Conservation (phyloP, 2,888 invertebrate genomes). For the Allolobophora icterica region DNA sequence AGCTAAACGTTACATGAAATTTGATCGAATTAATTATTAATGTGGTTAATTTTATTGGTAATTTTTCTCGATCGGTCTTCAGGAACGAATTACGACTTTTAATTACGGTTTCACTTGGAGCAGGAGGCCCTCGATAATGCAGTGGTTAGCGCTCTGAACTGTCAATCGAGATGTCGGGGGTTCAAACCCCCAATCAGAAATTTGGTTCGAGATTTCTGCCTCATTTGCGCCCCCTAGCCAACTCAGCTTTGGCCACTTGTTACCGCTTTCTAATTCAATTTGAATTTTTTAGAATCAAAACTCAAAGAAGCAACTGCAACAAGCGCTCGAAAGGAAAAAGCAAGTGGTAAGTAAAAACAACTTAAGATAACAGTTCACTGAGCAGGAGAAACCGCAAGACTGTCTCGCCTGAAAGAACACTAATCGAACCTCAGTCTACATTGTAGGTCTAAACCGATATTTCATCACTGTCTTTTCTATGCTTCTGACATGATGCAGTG, state of each 20-base stretch:
- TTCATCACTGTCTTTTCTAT: too few species aligned
- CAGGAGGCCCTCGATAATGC: neutral
- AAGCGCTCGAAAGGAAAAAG: constrained; percentile 31
- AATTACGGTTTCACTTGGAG: neutral
- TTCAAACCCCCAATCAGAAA: too few species aligned
- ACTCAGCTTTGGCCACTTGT: too few species aligned
- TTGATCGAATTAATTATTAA: neutral
- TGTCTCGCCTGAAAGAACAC: neutral
- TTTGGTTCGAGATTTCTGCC: too few species aligned
- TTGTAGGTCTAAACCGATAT: neutral
- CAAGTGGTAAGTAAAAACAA: constrained; percentile 29
- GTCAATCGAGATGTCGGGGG: too few species aligned
- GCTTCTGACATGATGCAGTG: too few species aligned
- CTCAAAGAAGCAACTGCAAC: constrained; percentile 35
- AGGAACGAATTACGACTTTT: too few species aligned
- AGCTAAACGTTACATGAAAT: too few species aligned
- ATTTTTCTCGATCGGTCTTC: neutral
- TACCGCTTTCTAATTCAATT: neutral
- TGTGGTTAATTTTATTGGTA: neutral
- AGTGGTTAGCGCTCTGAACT: too few species aligned
- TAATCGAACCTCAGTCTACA: neutral
- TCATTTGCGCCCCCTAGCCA: too few species aligned
- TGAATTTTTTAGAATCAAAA: neutral
- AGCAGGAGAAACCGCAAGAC: neutral
- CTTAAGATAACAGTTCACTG: neutral